phyloP scores from a whole-genome alignment of 2,797 vertebrate species.

The Melanotaenia maccullochi region DNA sequence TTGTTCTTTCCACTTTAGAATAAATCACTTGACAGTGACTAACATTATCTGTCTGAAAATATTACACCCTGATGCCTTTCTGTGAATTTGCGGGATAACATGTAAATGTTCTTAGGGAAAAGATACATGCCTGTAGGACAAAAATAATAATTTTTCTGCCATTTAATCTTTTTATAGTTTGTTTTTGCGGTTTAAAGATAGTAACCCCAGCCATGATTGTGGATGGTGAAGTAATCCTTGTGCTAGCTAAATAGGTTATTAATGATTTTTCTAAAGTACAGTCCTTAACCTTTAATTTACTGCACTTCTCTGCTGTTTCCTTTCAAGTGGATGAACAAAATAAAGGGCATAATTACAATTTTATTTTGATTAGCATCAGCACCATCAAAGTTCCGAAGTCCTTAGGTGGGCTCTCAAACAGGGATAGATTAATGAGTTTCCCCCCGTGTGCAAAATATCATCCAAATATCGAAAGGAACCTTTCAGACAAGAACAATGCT shows the following conservation, averaged over 20 bases:
- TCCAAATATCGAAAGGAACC: constrained; percentile 53
- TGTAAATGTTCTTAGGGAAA: constrained; percentile 23
- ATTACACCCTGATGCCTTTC: constrained; percentile 19
- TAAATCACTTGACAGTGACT: constrained; percentile 61
- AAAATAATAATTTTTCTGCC: neutral
- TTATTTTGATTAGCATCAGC: constrained; percentile 42
- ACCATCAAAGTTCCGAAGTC: constrained; percentile 49
- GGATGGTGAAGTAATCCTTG: constrained; percentile 14
- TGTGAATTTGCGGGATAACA: constrained; percentile 20
- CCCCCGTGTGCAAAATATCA: constrained; percentile 48
- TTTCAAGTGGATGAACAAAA: constrained; percentile 42
- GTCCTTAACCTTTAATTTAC: constrained; percentile 43
- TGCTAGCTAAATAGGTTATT: constrained; percentile 13
- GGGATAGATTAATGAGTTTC: constrained; percentile 55
- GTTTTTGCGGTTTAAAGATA: neutral
- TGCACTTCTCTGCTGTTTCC: constrained; percentile 17
- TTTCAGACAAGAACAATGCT: constrained; percentile 62
- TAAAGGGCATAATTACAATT: constrained; percentile 32
- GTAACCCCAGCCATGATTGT: neutral
- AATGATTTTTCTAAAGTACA: constrained; percentile 30
- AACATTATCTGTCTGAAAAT: constrained; percentile 46
- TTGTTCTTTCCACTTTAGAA: constrained; percentile 79
- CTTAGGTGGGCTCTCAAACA: constrained; percentile 47
- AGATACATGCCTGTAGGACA: constrained; percentile 9
- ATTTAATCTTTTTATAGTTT: neutral